phyloP scores from a whole-genome alignment of 2,113 vertebrate species.

The Fregata magnificens region DNA sequence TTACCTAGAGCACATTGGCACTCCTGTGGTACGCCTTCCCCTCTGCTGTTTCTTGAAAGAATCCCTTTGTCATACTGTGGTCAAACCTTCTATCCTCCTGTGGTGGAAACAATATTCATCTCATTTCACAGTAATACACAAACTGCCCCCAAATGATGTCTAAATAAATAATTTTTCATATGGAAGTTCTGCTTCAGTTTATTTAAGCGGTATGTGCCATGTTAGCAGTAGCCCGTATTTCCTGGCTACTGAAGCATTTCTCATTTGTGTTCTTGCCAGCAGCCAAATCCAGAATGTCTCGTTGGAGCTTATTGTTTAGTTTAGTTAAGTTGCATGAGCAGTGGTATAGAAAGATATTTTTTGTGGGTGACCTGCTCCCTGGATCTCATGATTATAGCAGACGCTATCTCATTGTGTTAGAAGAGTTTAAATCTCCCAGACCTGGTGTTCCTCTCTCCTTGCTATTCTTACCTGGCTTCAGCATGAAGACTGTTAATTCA shows the following conservation, averaged over 20 bases:
- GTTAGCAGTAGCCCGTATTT: neutral
- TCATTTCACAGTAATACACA: neutral
- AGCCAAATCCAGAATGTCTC: slow-evolving; percentile 24
- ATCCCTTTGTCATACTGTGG: neutral
- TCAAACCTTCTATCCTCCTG: neutral
- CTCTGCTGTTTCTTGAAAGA: neutral
- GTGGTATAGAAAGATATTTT: neutral
- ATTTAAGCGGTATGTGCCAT: neutral
- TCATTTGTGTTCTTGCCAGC: slow-evolving; percentile 32
- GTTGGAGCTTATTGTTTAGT: neutral
- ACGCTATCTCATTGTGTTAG: neutral
- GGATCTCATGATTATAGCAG: neutral
- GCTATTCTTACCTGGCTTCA: neutral
- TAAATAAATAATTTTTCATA: neutral
- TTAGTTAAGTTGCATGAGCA: neutral
- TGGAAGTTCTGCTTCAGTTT: neutral
- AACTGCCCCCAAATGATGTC: neutral
- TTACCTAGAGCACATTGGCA: neutral
- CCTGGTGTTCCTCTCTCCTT: neutral
- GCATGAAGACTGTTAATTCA: neutral
- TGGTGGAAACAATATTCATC: neutral
- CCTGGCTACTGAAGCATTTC: slow-evolving; percentile 2
- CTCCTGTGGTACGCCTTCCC: neutral
- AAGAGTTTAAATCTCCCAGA: neutral
- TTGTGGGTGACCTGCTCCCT: neutral